Conservation (phyloP, 1,140 invertebrate genomes). For the Charaxes varanes region DNA sequence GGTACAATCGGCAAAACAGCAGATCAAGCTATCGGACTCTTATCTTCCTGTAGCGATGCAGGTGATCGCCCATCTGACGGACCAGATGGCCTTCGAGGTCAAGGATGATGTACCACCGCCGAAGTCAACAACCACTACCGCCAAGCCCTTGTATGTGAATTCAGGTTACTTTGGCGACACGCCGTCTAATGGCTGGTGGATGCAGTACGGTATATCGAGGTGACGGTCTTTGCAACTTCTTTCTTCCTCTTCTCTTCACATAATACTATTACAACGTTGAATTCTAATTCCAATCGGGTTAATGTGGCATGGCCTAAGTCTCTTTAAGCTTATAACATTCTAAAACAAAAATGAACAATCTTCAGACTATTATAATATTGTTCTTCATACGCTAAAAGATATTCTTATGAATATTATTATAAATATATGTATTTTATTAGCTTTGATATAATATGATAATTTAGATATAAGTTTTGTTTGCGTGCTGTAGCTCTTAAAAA, state of each 20-base stretch:
- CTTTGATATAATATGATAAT: too few relatives aligned
- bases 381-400: background rate
- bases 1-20: constrained; percentile 50
- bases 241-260: constrained; percentile 7
- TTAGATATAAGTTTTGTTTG: too few relatives aligned
- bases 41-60: constrained; percentile 76
- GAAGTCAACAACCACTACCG: constrained; percentile 39
- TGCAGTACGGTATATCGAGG: constrained; percentile 21
- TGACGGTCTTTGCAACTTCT: constrained; percentile 24
- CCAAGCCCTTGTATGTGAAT: constrained; percentile 30
- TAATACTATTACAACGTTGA: too few relatives aligned
- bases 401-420: too few relatives aligned
- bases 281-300: too few relatives aligned
- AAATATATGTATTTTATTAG: too few relatives aligned
- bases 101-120: constrained; percentile 53
- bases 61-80: constrained; percentile 74
- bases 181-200: constrained; percentile 25
- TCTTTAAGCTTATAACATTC: too few relatives aligned
- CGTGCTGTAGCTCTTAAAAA: too few relatives aligned
- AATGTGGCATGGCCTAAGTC: too few relatives aligned
- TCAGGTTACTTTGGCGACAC: constrained; percentile 19
- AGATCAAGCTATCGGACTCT: constrained; percentile 58
- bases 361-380: too few relatives aligned
- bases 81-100: constrained; percentile 74
- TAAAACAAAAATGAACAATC: too few relatives aligned